These are phyloP conservation scores for Hybognathus amarus DNA, from an alignment of 2,797 vertebrate species.

Conservation along the genomic window DNA sequence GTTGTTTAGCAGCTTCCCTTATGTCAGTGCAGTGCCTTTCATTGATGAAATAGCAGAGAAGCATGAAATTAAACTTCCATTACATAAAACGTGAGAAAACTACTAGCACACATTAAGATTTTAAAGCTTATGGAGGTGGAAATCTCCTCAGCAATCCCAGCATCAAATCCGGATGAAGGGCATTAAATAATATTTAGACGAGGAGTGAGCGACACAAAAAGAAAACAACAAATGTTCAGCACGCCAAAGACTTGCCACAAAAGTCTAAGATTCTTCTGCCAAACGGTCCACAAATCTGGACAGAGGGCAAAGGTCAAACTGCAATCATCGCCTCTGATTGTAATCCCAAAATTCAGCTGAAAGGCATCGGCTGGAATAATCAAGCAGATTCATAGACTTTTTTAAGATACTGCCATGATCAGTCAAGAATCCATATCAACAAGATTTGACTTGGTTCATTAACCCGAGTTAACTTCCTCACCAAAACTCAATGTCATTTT, in stretches of 20 bases:
- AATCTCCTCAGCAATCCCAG: slow-evolving; percentile 68
- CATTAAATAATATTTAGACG: slow-evolving; percentile 77
- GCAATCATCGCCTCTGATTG: slow-evolving; percentile 59
- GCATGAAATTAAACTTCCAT: slow-evolving; percentile 40
- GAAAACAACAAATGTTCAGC: slow-evolving; percentile 71
- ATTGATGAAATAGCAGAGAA: slow-evolving; percentile 16
- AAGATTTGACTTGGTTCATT: slow-evolving; percentile 7
- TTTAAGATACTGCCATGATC: neutral
- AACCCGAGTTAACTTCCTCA: slow-evolving; percentile 14
- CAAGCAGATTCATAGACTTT: slow-evolving; percentile 58
- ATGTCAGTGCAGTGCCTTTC: neutral
- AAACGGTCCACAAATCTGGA: slow-evolving; percentile 64
- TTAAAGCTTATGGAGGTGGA: slow-evolving; percentile 62
- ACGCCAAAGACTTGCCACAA: slow-evolving; percentile 69
- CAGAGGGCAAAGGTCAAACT: slow-evolving; percentile 62
- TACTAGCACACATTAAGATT: slow-evolving; percentile 48
- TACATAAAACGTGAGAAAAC: slow-evolving; percentile 58
- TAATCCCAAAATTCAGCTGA: slow-evolving; percentile 56
- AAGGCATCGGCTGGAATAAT: slow-evolving; percentile 63
- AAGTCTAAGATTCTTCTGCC: slow-evolving; percentile 68
- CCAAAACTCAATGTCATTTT: slow-evolving; percentile 44
- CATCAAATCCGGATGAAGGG: slow-evolving; percentile 74
- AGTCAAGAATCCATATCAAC: slow-evolving; percentile 4
- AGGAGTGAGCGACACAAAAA: slow-evolving; percentile 61
- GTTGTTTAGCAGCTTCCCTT: neutral